phyloP scores from a whole-genome alignment of 2,113 vertebrate genomes.

The Regulus satrapa region DNA sequence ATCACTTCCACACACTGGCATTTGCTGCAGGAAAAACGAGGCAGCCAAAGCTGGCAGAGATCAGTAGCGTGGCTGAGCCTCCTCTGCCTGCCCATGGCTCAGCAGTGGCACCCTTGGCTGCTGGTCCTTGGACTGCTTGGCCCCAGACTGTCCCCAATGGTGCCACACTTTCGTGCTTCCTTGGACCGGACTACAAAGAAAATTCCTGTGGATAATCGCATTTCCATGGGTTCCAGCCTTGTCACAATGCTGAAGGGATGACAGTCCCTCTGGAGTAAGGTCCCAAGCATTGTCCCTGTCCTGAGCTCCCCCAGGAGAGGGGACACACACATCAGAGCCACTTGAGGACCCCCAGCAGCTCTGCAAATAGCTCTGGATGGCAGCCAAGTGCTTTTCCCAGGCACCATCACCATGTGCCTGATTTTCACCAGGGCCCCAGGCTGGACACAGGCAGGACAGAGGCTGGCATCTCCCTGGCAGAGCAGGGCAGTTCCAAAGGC shows the following conservation, averaged over 20 bases:
- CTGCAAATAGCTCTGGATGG: background rate
- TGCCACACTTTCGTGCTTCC: background rate
- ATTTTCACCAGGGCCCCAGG: accelerated
- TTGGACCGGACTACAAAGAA: background rate
- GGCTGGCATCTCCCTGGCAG: background rate
- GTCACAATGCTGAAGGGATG: background rate
- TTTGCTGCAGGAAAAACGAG: background rate
- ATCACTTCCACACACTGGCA: background rate
- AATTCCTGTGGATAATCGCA: background rate
- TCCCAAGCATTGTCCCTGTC: background rate
- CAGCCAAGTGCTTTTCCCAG: background rate
- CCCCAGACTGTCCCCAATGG: accelerated
- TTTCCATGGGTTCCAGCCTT: background rate
- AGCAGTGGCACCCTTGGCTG: background rate
- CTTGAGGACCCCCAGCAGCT: background rate
- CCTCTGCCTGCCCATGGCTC: background rate
- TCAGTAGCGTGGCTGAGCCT: background rate
- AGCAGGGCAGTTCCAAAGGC: background rate
- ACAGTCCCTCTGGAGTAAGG: background rate
- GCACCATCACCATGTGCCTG: background rate
- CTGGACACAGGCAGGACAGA: background rate
- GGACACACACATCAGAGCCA: background rate
- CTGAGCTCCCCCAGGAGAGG: background rate
- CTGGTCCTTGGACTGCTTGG: background rate
- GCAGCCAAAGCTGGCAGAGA: accelerated